These are phyloP conservation scores for Neoarius graeffei DNA, from an alignment of 2,113 vertebrate species.

Conservation along the genomic window DNA sequence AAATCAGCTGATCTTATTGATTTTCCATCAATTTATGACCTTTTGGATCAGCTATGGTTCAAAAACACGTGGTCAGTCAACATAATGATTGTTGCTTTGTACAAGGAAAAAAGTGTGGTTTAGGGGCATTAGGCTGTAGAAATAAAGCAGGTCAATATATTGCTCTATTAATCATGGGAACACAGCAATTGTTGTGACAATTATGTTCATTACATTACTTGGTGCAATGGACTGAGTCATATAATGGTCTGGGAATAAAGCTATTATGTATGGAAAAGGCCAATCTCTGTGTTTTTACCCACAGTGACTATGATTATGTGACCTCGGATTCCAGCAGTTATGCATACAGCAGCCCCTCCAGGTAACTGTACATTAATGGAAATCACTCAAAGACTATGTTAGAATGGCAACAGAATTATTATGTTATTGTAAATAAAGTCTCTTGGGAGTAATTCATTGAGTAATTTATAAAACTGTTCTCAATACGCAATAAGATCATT, in stretches of 20 bases:
- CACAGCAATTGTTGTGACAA: slow-evolving; percentile 7
- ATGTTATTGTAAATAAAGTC: not conserved
- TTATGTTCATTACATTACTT: slow-evolving; percentile 18
- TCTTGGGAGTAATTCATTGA: not conserved
- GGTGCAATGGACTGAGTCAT: slow-evolving; percentile 5
- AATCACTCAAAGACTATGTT: not conserved
- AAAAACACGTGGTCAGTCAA: no score
- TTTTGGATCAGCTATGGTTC: no score
- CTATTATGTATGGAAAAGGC: slow-evolving; percentile 7
- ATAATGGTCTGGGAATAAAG: not conserved
- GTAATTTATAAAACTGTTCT: slow-evolving; percentile 2
- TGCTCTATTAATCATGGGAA: slow-evolving; percentile 14
- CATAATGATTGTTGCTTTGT: no score
- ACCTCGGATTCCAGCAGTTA: slow-evolving; percentile 66
- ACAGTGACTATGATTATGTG: slow-evolving; percentile 60
- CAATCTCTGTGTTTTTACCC: slow-evolving; percentile 34
- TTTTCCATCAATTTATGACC: no score
- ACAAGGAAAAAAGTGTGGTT: no score
- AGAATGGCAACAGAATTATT: not conserved
- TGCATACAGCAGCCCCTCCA: slow-evolving; percentile 69
- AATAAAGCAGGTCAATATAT: slow-evolving; percentile 30
- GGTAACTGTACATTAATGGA: slow-evolving; percentile 55
- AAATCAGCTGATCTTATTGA: no score
- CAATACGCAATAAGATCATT: not conserved
- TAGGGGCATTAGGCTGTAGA: not conserved